phyloP scores from a whole-genome alignment of 2,113 vertebrate genomes.

The Bambusicola thoracicus region DNA sequence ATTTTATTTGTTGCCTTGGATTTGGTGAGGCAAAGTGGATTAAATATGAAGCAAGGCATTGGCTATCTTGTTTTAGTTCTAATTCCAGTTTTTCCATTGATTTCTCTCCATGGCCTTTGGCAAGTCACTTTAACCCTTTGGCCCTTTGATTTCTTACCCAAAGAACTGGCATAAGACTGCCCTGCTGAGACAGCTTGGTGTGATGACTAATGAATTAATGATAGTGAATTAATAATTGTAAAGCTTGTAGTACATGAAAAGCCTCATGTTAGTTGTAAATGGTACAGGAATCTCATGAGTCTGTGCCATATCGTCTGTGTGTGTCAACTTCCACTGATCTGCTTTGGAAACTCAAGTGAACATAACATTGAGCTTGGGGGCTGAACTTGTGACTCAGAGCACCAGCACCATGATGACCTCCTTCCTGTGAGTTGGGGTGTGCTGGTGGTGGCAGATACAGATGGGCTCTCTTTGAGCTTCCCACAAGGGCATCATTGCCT shows the following conservation, averaged over 20 bases:
- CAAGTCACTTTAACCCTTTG: conserved; percentile 5
- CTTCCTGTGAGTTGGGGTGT: neutral
- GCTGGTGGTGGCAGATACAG: neutral
- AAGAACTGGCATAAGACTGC: neutral
- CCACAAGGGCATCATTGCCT: fast-evolving
- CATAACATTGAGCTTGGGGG: neutral
- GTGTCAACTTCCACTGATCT: neutral
- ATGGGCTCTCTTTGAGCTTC: neutral
- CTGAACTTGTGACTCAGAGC: neutral
- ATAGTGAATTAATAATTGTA: conserved; percentile 42
- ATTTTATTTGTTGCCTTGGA: conserved; percentile 35
- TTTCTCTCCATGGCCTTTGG: conserved; percentile 37
- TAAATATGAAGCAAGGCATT: neutral
- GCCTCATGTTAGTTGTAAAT: neutral
- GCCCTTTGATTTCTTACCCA: conserved; percentile 15
- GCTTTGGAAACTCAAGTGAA: neutral
- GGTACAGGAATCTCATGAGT: neutral
- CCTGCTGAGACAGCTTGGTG: neutral
- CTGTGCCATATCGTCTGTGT: neutral
- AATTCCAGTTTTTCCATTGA: neutral
- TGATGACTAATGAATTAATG: conserved; percentile 13
- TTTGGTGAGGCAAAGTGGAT: conserved; percentile 6
- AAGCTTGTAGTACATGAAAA: neutral
- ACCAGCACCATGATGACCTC: neutral
- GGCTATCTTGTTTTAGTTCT: neutral